phyloP scores from a whole-genome alignment of 2,797 vertebrate species.

The Lacerta bilineata region DNA sequence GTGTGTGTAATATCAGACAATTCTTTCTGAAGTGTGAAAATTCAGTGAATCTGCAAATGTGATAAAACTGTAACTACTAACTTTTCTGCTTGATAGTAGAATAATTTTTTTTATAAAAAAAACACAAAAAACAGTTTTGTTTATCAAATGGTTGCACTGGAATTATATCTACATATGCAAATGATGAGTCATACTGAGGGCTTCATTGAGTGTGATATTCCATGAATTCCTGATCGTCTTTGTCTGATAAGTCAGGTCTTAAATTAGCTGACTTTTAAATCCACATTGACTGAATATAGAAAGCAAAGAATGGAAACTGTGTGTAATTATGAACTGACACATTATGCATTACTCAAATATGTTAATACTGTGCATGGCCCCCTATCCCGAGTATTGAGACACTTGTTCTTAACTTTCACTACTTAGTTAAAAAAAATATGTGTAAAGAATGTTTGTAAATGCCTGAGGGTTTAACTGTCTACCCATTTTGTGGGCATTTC shows the following conservation, averaged over 20 bases:
- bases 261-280: constrained; percentile 19
- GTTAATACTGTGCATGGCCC: constrained; percentile 11
- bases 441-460: constrained; percentile 12
- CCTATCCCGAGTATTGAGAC: not conserved
- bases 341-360: constrained; percentile 23
- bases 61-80: constrained; percentile 24
- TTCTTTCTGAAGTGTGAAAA: constrained; percentile 26
- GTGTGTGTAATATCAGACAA: not conserved
- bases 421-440: not conserved
- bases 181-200: not conserved
- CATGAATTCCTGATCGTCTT: not conserved
- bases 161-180: not conserved
- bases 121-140: not conserved
- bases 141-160: constrained; percentile 24
- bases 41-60: constrained; percentile 30
- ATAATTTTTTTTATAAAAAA: not conserved
- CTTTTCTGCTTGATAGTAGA: constrained; percentile 19
- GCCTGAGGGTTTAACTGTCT: constrained; percentile 2
- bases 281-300: not conserved
- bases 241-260: constrained; percentile 1
- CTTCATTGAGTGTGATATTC: not conserved
- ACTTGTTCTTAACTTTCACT: constrained; percentile 12
- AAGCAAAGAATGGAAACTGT: constrained; percentile 19
- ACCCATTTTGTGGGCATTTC: not conserved
- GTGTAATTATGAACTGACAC: constrained; percentile 16